phyloP scores from a whole-genome alignment of 2,113 vertebrate genomes.

The human (Homo sapiens) region DNA sequence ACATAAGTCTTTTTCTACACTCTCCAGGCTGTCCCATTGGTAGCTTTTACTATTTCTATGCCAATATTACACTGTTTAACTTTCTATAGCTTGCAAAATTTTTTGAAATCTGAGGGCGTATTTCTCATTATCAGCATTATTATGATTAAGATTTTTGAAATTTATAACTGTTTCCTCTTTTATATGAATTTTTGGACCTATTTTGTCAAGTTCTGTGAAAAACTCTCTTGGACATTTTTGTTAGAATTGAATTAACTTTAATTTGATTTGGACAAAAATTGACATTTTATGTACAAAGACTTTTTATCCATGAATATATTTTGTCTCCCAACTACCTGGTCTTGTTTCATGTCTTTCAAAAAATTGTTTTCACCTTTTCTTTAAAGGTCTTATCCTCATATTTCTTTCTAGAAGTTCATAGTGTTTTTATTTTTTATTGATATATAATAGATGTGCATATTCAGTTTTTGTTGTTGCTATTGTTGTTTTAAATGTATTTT shows the following conservation, averaged over 20 bases:
- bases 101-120: neutral
- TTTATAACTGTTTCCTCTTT: neutral
- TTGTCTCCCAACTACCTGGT: neutral
- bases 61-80: neutral
- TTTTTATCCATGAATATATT: neutral
- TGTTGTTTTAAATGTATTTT: neutral
- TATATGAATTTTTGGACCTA: neutral
- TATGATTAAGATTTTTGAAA: neutral
- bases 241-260: neutral
- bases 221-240: neutral
- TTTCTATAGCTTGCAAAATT: neutral
- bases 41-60: neutral
- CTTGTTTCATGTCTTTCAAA: slow-evolving; percentile 16
- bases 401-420: neutral
- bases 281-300: neutral
- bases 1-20: neutral
- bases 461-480: neutral
- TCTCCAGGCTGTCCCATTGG: neutral
- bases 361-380: neutral
- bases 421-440: neutral
- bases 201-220: slow-evolving; percentile 2
- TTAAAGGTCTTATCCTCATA: neutral
- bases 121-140: neutral
- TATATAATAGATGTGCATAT: neutral
- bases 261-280: neutral